Evolutionary conservation across 2,797 vertebrate genomes (phyloP).

Genomic region (Sus cebifrons): DNA sequence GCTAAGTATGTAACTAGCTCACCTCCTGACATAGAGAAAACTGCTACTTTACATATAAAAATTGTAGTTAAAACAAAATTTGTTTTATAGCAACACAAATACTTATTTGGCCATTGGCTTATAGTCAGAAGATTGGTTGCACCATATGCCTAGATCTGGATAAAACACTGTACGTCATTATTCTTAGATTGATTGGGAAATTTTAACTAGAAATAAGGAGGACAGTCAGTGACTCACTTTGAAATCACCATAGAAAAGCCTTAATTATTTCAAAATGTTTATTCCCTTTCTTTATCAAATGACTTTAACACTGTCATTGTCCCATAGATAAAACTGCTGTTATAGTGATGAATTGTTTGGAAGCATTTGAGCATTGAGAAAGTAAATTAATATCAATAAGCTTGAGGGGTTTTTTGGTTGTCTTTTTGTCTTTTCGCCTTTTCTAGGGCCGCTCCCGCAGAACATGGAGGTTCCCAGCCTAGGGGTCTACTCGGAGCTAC

Average conservation of each 20-base stretch:
- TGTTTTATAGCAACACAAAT: not conserved
- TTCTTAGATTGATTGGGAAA: not conserved
- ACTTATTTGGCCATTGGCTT: not conserved
- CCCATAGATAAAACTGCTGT: not conserved
- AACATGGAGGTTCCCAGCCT: no score
- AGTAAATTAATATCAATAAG: not conserved
- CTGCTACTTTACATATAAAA: not conserved
- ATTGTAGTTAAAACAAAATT: not conserved
- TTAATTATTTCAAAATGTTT: not conserved
- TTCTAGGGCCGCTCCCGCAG: no score
- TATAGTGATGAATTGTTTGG: not conserved
- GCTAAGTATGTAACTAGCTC: not conserved
- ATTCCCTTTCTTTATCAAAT: not conserved
- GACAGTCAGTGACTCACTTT: not conserved
- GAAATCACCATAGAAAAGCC: not conserved
- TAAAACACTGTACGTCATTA: slow-evolving; percentile 11
- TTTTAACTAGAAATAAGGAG: not conserved
- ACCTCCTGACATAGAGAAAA: not conserved
- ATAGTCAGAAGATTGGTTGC: not conserved
- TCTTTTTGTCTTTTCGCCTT: no score
- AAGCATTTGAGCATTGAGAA: not conserved
- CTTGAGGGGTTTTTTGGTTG: not conserved
- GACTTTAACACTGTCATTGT: not conserved
- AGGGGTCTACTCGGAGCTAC: no score
- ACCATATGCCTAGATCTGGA: not conserved